Conservation (phyloP, 2,888 invertebrate species). For the Lobophora halterata region DNA sequence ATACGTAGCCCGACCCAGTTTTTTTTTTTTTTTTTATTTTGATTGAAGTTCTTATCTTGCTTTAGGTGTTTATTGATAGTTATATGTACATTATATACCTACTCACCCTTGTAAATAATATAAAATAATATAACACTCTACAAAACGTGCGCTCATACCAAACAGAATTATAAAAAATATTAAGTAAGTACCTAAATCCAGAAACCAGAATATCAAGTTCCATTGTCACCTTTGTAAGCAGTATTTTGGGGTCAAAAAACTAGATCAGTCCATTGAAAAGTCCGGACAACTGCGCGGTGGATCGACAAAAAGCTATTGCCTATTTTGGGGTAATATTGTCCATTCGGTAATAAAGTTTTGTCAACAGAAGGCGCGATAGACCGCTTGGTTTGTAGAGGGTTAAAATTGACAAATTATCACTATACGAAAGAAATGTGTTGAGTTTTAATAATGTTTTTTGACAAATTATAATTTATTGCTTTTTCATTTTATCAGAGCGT, state of each 20-base stretch:
- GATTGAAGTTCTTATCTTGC: no score
- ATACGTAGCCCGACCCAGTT: no score
- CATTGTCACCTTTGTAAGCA: conserved; percentile 55
- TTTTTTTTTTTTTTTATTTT: no score
- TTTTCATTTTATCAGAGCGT: no score
- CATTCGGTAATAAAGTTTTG: conserved; percentile 80
- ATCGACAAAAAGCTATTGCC: conserved; percentile 62
- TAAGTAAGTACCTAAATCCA: conserved; percentile 33
- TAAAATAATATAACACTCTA: conserved; percentile 24
- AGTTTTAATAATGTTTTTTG: conserved; percentile 27
- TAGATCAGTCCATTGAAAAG: conserved; percentile 62
- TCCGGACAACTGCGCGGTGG: conserved; percentile 59
- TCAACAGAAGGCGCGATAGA: conserved; percentile 72
- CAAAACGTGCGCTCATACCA: conserved; percentile 12
- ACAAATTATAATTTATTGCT: conserved; percentile 22
- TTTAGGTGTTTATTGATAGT: no score
- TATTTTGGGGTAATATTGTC: conserved; percentile 74
- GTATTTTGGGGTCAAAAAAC: conserved; percentile 69
- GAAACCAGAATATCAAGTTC: conserved; percentile 66
- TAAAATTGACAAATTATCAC: conserved; percentile 73
- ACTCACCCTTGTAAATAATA: neutral
- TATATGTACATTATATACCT: no score
- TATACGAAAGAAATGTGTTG: conserved; percentile 46
- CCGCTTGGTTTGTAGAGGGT: conserved; percentile 57
- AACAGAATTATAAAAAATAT: conserved; percentile 29